Evolutionary conservation across 2,113 vertebrate species (phyloP).

Genomic region (Taxidea taxus): DNA sequence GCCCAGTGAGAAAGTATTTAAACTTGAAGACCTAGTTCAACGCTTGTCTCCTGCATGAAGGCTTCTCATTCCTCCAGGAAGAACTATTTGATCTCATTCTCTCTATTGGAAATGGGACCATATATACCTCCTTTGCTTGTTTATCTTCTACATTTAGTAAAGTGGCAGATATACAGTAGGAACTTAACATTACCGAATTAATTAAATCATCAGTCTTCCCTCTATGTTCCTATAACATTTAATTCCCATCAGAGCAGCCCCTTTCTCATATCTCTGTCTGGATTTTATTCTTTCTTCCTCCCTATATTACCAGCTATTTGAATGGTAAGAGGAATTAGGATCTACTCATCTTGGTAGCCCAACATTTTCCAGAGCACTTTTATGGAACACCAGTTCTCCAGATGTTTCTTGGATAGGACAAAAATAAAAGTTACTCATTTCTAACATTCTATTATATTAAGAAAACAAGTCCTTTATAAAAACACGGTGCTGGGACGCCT

Average conservation of each 20-base stretch:
- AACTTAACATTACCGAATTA: not conserved
- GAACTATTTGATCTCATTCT: not conserved
- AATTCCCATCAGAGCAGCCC: not conserved
- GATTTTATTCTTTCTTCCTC: not conserved
- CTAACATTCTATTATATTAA: not conserved
- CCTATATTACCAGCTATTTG: not conserved
- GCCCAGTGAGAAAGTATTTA: not conserved
- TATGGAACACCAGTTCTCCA: not conserved
- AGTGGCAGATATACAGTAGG: not conserved
- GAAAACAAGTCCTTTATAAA: slow-evolving; percentile 26
- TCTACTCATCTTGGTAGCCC: not conserved
- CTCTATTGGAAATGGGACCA: not conserved
- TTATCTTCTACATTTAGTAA: not conserved
- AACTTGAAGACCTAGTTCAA: not conserved
- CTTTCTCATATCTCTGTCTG: not conserved
- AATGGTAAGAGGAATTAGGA: not conserved
- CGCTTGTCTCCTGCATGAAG: not conserved
- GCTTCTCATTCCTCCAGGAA: not conserved
- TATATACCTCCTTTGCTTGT: not conserved
- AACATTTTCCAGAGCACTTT: not conserved
- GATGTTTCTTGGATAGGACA: not conserved
- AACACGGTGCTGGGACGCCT: not conserved
- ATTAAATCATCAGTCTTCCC: not conserved
- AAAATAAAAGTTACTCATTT: slow-evolving; percentile 2
- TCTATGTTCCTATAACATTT: not conserved